Evolutionary conservation across 2,888 invertebrate genomes (phyloP).

Genomic region (Tryphoninae sp.): DNA sequence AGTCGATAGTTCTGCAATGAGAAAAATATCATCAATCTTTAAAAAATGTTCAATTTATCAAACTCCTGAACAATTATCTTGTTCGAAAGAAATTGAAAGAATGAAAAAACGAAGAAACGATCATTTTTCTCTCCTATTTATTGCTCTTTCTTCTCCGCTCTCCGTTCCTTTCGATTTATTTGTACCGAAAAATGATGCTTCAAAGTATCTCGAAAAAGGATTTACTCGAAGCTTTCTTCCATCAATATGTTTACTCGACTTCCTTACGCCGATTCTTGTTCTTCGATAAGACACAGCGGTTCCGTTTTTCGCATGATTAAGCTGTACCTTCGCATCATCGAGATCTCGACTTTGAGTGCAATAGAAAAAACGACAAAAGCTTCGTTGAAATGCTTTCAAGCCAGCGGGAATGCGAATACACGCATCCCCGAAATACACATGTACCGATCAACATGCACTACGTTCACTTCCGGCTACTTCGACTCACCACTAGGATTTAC

Average conservation of each 20-base stretch:
- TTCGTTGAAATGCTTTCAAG: not conserved
- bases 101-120: not conserved
- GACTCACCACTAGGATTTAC: not conserved
- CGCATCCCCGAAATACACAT: not conserved
- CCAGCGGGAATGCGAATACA: no score
- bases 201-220: no score
- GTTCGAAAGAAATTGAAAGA: not conserved
- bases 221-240: no score
- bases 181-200: no score
- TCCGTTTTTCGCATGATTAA: not conserved
- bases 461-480: conserved; percentile 4
- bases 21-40: conserved; percentile 27
- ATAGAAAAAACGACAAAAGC: not conserved
- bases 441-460: not conserved
- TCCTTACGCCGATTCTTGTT: no score
- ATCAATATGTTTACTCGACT: no score
- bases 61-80: not conserved
- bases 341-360: not conserved
- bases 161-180: no score
- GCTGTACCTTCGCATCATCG: not conserved
- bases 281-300: not conserved
- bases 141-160: no score
- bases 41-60: conserved; percentile 9
- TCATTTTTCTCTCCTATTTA: not conserved
- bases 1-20: conserved; percentile 41